Conservation (phyloP, 2,888 invertebrate species). For the Eucera pruinosa region DNA sequence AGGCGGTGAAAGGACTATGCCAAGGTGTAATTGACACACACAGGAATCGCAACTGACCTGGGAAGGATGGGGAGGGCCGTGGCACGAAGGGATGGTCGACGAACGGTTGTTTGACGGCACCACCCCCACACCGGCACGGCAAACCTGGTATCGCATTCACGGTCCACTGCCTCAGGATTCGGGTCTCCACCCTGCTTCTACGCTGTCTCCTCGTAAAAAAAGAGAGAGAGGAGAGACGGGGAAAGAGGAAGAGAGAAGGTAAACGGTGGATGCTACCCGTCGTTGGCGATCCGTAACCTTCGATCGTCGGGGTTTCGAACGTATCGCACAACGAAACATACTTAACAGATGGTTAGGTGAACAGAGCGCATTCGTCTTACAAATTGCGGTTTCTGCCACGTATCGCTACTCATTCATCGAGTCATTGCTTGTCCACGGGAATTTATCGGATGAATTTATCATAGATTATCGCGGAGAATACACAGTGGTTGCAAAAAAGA, state of each 20-base stretch:
- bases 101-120: conserved; percentile 75
- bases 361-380: conserved; percentile 59
- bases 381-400: conserved; percentile 42
- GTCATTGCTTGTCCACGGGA: background rate
- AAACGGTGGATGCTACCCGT: conserved; percentile 47
- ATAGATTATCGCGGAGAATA: background rate
- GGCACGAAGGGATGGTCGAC: conserved; percentile 64
- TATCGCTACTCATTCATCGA: conserved; percentile 16
- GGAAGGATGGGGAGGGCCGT: conserved; percentile 63
- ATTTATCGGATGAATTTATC: conserved; percentile 34
- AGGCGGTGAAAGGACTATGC: conserved; percentile 9
- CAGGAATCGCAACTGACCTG: conserved; percentile 75
- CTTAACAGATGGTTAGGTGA: conserved; percentile 64
- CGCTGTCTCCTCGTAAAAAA: conserved; percentile 60
- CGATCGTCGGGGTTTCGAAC: conserved; percentile 60
- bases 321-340: conserved; percentile 60
- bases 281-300: conserved; percentile 65
- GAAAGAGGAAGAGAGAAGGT: conserved; percentile 25
- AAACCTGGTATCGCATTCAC: conserved; percentile 82
- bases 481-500: too few relatives aligned
- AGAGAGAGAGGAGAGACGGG: background rate
- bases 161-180: conserved; percentile 78
- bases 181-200: conserved; percentile 68
- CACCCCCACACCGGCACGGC: conserved; percentile 69
- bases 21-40: conserved; percentile 79